Evolutionary conservation across 92 coral and sea anemone species (phyloP).

Genomic region (Umimayanthus kanabou): DNA sequence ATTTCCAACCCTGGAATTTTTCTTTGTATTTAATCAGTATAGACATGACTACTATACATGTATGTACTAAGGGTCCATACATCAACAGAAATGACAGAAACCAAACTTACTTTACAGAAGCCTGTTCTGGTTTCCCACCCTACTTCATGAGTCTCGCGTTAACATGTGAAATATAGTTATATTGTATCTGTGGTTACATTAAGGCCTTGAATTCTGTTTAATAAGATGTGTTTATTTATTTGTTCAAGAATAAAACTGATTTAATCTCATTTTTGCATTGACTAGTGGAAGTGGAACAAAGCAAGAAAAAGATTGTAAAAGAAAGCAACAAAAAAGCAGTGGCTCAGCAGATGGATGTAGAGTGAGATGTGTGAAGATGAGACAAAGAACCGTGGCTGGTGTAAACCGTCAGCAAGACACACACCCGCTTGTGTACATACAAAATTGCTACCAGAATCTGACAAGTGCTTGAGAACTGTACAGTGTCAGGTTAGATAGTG

Average conservation of each 20-base stretch:
- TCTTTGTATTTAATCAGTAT: no score
- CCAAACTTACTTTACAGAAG: no score
- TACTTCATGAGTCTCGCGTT: no score
- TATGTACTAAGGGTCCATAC: no score
- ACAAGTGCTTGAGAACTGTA: background rate
- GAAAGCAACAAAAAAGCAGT: background rate
- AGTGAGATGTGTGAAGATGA: background rate
- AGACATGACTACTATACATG: no score
- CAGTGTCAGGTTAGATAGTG: no score
- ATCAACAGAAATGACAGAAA: no score
- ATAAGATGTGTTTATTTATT: background rate
- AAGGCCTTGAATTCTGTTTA: background rate
- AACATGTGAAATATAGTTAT: no score
- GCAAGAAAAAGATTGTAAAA: background rate
- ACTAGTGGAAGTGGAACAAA: constrained; percentile 2
- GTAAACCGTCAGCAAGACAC: background rate
- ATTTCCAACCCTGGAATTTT: no score
- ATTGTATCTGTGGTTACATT: no score
- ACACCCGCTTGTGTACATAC: background rate
- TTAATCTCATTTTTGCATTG: no score
- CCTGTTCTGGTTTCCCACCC: no score
- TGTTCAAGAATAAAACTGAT: background rate
- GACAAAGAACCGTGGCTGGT: background rate
- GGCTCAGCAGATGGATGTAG: constrained; percentile 2
- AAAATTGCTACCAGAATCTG: background rate